Evolutionary conservation across 1,140 invertebrate species (phyloP).

Genomic region (Brachionus plicatilis): DNA sequence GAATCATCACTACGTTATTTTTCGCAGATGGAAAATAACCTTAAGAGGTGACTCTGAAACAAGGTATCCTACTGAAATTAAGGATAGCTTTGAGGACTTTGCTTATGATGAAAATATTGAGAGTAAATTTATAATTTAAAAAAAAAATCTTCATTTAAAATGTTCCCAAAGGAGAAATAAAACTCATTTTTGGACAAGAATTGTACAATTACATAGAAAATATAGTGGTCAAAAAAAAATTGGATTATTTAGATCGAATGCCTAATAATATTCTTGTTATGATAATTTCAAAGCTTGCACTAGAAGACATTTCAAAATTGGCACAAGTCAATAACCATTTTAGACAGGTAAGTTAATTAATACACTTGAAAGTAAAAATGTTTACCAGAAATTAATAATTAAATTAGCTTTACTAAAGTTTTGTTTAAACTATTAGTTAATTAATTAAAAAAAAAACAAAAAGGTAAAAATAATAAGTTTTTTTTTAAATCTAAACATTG

Average conservation of each 20-base stretch:
- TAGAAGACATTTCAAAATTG: conserved; percentile 17
- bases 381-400: too few species aligned
- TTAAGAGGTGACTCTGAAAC: not conserved
- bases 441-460: too few species aligned
- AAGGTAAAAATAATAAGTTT: too few species aligned
- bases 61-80: conserved; percentile 34
- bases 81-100: conserved; percentile 36
- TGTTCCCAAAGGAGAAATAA: not conserved
- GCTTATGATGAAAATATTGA: conserved; percentile 13
- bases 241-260: not conserved
- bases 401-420: too few species aligned
- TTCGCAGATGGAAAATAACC: conserved; percentile 28
- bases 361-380: not conserved
- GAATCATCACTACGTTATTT: not conserved
- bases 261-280: not conserved
- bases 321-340: conserved; percentile 23
- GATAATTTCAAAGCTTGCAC: not conserved
- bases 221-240: not conserved
- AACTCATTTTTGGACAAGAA: not conserved
- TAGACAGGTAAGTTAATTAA: conserved; percentile 9
- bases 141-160: too few species aligned
- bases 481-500: too few species aligned
- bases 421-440: too few species aligned
- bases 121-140: not conserved
- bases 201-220: not conserved